phyloP scores from a whole-genome alignment of 2,888 invertebrate species.

The Artemia sp. region DNA sequence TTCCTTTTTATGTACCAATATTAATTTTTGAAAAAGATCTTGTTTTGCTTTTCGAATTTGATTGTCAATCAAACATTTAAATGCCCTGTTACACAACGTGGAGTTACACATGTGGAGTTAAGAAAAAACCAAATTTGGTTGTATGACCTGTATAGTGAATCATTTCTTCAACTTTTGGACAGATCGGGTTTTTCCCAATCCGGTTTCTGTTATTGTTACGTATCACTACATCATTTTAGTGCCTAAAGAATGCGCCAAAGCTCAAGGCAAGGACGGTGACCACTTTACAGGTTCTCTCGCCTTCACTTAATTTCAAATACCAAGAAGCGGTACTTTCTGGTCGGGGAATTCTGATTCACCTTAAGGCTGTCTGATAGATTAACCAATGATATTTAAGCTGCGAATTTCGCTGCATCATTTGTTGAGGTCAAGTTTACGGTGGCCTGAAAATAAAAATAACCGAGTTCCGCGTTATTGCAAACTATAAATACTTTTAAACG shows the following conservation, averaged over 20 bases:
- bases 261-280: conserved; percentile 11
- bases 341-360: conserved; percentile 4
- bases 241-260: conserved; percentile 6
- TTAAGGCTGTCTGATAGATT: not conserved
- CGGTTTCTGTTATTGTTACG: conserved; percentile 11
- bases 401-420: too few relatives aligned
- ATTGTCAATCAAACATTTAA: too few relatives aligned
- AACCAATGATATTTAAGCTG: too few relatives aligned
- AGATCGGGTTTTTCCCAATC: conserved; percentile 11
- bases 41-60: too few relatives aligned
- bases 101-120: too few relatives aligned
- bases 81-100: too few relatives aligned
- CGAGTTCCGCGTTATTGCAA: too few relatives aligned
- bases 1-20: too few relatives aligned
- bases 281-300: conserved; percentile 14
- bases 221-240: not conserved
- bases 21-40: too few relatives aligned
- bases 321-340: conserved; percentile 16
- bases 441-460: not conserved
- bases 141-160: conserved; percentile 10
- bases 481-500: too few relatives aligned
- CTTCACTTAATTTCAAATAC: conserved; percentile 8
- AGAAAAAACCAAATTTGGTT: not conserved
- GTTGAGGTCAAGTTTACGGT: conserved; percentile 10
- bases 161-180: not conserved